Percentiles rank a stretch among this genome's conserved stretches.
These are phyloP conservation scores for Willisornis vidua DNA, from an alignment of 2,113 vertebrate genomes.

Conservation along the genomic window DNA sequence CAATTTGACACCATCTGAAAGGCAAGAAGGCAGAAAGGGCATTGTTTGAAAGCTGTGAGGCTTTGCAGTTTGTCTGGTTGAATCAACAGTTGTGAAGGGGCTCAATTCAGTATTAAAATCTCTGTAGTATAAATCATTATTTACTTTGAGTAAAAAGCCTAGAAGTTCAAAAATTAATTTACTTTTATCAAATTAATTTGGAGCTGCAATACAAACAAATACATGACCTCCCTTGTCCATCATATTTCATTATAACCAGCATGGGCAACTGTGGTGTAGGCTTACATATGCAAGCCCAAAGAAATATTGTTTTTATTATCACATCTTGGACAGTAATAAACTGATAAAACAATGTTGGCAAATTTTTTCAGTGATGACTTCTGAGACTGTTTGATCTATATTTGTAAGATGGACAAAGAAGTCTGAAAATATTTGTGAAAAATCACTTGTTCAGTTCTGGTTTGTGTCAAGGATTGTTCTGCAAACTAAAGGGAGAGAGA, in stretches of 20 bases:
- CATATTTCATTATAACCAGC: background rate
- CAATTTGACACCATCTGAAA: background rate
- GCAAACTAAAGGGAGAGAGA: background rate
- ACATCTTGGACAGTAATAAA: background rate
- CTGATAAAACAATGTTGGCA: background rate
- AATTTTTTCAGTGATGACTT: background rate
- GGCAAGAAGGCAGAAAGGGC: background rate
- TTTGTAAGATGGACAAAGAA: background rate
- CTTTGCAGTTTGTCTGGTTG: background rate
- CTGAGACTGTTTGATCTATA: background rate
- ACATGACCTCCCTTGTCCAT: rapidly evolving
- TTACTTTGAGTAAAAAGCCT: background rate
- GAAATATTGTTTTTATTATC: background rate
- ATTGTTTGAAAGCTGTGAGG: background rate
- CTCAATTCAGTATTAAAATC: background rate
- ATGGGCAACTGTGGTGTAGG: background rate
- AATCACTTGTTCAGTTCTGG: background rate
- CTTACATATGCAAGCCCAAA: background rate
- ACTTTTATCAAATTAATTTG: background rate
- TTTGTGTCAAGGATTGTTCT: background rate
- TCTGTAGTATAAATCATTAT: background rate
- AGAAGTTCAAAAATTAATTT: background rate
- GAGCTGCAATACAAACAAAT: background rate
- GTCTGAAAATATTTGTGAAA: background rate
- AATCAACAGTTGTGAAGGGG: background rate